phyloP scores from a whole-genome alignment of 2,888 invertebrate species.

The Druceiella hillmani region DNA sequence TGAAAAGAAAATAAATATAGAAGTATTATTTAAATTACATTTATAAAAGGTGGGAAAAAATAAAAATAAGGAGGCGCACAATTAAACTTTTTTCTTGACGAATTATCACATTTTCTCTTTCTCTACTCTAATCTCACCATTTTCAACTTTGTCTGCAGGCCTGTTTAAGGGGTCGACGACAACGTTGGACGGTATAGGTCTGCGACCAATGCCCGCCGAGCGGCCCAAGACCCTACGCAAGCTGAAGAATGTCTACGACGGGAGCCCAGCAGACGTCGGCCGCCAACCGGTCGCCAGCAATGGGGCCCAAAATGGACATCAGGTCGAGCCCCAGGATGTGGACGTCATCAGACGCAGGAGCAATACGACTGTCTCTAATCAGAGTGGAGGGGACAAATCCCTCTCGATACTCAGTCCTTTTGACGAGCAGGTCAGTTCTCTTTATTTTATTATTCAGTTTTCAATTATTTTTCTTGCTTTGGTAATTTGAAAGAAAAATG shows the following conservation, averaged over 20 bases:
- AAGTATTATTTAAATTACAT: too few species aligned
- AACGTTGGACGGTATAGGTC: constrained; percentile 57
- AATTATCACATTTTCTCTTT: too few species aligned
- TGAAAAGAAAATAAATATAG: too few species aligned
- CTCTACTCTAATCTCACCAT: too few species aligned
- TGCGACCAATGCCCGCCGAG: constrained; percentile 59
- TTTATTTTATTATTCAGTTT: too few species aligned
- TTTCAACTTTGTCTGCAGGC: constrained; percentile 58
- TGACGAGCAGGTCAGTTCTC: constrained; percentile 65
- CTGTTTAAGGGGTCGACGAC: constrained; percentile 78
- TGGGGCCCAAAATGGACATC: constrained; percentile 33
- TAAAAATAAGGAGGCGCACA: too few species aligned
- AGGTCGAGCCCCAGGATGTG: constrained; percentile 45
- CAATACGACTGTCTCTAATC: constrained; percentile 42
- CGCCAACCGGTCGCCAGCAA: constrained; percentile 37
- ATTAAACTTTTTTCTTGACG: too few species aligned
- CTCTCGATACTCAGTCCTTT: constrained; percentile 74
- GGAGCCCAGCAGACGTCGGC: constrained; percentile 38
- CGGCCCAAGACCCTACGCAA: constrained; percentile 71
- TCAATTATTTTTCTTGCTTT: too few species aligned
- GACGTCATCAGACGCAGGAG: constrained; percentile 42
- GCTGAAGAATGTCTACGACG: constrained; percentile 68
- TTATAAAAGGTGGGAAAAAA: too few species aligned
- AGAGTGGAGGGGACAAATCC: constrained; percentile 42
- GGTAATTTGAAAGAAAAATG: too few species aligned